Conservation (phyloP, 2,797 vertebrate species). For the Aeoliscus strigatus region DNA sequence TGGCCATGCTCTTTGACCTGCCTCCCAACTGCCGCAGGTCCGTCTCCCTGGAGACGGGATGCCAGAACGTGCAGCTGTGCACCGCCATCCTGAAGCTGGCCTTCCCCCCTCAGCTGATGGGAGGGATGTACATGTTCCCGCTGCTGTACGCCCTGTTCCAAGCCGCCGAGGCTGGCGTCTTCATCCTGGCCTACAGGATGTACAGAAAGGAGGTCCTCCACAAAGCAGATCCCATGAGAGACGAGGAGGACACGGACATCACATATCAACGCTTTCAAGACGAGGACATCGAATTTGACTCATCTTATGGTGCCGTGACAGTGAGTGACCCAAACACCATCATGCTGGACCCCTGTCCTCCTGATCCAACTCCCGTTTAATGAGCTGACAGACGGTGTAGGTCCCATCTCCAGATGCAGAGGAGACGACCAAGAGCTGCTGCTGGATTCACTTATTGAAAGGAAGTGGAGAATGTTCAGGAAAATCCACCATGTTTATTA, state of each 20-base stretch:
- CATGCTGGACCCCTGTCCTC: constrained; percentile 74
- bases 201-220: constrained; percentile 81
- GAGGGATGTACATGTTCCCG: constrained; percentile 96
- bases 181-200: constrained; percentile 87
- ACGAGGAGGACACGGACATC: constrained; percentile 81
- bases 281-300: constrained; percentile 81
- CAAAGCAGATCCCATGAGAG: constrained; percentile 76
- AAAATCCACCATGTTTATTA: constrained; percentile 15
- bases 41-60: constrained; percentile 92
- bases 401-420: not conserved
- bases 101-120: constrained; percentile 88
- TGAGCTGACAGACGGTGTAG: not conserved
- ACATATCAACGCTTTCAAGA: constrained; percentile 89
- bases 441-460: constrained; percentile 13
- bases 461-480: constrained; percentile 1
- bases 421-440: constrained; percentile 11
- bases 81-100: constrained; percentile 95
- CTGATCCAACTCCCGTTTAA: constrained; percentile 70
- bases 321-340: constrained; percentile 74
- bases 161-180: constrained; percentile 88
- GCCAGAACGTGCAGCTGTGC: constrained; percentile 97
- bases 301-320: constrained; percentile 85
- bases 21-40: constrained; percentile 86
- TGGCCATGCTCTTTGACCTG: constrained; percentile 84
- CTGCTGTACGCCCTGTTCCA: constrained; percentile 96